Percentiles rank a stretch among this genome's conserved stretches.
These are phyloP conservation scores for Noctua janthina DNA, from an alignment of 2,888 invertebrate genomes.

Conservation along the genomic window DNA sequence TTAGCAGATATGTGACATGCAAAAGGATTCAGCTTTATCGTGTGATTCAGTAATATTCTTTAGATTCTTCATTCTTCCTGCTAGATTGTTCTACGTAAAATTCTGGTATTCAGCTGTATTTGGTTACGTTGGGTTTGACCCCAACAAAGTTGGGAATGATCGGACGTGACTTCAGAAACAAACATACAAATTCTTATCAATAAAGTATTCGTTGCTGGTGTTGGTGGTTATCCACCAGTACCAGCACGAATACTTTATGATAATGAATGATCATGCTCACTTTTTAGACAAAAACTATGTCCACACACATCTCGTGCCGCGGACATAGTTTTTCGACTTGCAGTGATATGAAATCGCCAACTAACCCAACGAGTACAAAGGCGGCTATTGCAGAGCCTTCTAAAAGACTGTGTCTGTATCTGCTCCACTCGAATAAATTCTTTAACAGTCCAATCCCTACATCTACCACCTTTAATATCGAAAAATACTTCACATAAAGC, in stretches of 20 bases:
- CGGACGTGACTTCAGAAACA: neutral
- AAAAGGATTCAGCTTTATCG: fast-evolving
- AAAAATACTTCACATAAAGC: neutral
- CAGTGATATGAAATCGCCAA: neutral
- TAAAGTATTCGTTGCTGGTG: neutral
- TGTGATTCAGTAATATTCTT: neutral
- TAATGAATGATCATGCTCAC: neutral
- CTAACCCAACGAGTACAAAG: neutral
- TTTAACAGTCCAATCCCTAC: neutral
- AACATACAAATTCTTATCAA: neutral
- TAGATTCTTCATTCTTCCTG: neutral
- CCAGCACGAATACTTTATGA: too few species aligned
- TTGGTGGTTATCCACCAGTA: neutral
- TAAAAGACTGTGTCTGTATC: neutral
- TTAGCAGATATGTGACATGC: neutral
- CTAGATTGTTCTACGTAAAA: neutral
- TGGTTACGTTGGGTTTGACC: neutral
- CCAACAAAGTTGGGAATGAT: neutral
- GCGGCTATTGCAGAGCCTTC: neutral
- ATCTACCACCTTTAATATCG: neutral
- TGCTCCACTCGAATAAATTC: neutral
- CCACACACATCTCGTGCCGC: neutral
- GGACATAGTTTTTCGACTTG: neutral
- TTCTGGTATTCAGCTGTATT: neutral
- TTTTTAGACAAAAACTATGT: neutral